phyloP scores from a whole-genome alignment of 2,888 invertebrate species.

The Pseudococcus longispinus region DNA sequence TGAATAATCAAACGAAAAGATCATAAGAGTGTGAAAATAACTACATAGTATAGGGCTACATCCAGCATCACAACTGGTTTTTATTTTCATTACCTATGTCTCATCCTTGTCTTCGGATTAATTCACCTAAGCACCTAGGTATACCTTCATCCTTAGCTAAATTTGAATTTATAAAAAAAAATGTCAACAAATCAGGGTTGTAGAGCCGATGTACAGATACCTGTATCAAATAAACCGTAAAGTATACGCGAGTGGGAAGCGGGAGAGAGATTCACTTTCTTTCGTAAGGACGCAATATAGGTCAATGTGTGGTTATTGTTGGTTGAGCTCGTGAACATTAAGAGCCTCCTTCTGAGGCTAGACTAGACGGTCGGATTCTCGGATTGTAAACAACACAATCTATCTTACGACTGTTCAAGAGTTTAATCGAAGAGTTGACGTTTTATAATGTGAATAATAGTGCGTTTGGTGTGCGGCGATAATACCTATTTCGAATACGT shows the following conservation, averaged over 20 bases:
- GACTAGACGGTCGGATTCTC: constrained; percentile 51
- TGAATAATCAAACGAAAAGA: neutral
- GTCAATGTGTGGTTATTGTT: constrained; percentile 56
- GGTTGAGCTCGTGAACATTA: constrained; percentile 53
- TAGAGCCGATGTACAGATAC: neutral
- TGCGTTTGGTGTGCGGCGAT: neutral
- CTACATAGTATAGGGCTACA: neutral
- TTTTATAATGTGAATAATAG: constrained; percentile 7
- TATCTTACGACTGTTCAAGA: constrained; percentile 47
- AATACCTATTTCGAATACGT: neutral
- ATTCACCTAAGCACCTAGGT: neutral
- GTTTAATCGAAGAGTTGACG: constrained; percentile 30
- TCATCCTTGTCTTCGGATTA: neutral
- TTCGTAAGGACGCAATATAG: constrained; percentile 55
- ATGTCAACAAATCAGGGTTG: constrained; percentile 44
- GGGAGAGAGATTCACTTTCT: constrained; percentile 56
- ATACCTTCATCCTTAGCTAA: neutral
- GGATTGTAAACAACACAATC: constrained; percentile 51
- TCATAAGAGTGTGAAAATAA: neutral
- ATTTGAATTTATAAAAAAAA: constrained; percentile 20
- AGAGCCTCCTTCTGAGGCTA: constrained; percentile 53
- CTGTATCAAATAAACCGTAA: constrained; percentile 45
- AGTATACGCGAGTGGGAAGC: constrained; percentile 51
- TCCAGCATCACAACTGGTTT: neutral
- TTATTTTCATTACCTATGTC: neutral